phyloP scores from a whole-genome alignment of 1,140 invertebrate genomes.

The Leptestheria dahalacensis region DNA sequence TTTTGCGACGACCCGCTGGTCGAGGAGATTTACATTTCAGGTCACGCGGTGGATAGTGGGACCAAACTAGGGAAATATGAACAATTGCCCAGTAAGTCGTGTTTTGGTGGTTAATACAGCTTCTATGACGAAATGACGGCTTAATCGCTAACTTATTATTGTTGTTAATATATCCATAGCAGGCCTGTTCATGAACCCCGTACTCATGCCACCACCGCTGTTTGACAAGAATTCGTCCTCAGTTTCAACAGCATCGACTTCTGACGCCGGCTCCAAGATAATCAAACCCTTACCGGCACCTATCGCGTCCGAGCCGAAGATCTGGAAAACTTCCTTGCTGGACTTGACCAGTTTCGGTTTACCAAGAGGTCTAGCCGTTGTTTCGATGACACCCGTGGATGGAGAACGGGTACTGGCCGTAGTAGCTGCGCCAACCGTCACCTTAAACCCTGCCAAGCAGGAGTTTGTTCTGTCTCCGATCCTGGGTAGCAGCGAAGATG shows the following conservation, averaged over 20 bases:
- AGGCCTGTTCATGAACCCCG: not conserved
- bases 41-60: not conserved
- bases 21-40: constrained; percentile 8
- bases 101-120: too few species aligned
- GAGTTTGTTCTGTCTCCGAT: not conserved
- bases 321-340: not conserved
- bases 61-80: not conserved
- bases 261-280: not conserved
- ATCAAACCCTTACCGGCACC: not conserved
- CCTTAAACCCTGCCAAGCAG: not conserved
- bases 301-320: not conserved
- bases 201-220: not conserved
- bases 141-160: not conserved
- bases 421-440: not conserved
- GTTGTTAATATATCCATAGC: not conserved
- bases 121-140: not conserved
- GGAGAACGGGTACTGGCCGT: not conserved
- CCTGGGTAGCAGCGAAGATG: not conserved
- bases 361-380: not conserved
- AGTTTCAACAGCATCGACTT: too few species aligned
- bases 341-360: constrained; percentile 1
- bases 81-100: not conserved
- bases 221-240: not conserved
- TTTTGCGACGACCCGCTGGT: constrained; percentile 3
- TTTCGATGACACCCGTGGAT: not conserved